Conservation (phyloP, 2,113 vertebrate species). For the Percopsis transmontana region DNA sequence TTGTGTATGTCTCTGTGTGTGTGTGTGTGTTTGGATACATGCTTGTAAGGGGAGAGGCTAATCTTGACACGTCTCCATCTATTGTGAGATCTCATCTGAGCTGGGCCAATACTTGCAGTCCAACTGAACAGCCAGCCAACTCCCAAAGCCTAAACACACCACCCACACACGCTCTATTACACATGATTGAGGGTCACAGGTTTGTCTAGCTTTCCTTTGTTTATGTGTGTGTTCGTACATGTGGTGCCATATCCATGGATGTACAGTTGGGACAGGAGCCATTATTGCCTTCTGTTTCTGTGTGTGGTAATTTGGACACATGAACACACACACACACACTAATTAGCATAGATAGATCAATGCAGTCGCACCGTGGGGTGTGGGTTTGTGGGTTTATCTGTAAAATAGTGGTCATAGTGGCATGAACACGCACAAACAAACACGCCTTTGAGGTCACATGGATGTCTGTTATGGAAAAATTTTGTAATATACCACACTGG, state of each 20-base stretch:
- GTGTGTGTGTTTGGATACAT: slow-evolving; percentile 15
- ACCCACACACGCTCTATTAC: slow-evolving; percentile 11
- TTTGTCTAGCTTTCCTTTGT: slow-evolving; percentile 6
- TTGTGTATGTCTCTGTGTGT: slow-evolving; percentile 7
- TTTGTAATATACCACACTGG: too few relatives aligned
- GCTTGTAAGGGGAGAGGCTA: slow-evolving; percentile 26
- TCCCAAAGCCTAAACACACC: not conserved
- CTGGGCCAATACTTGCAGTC: slow-evolving; percentile 23
- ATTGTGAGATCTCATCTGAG: slow-evolving; percentile 34
- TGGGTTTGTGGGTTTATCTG: not conserved
- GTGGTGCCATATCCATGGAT: slow-evolving; percentile 3
- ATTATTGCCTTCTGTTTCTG: slow-evolving; percentile 12
- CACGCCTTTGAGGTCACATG: not conserved
- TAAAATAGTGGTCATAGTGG: not conserved
- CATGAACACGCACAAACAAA: not conserved
- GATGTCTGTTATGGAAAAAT: too few relatives aligned
- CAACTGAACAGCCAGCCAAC: slow-evolving; percentile 15
- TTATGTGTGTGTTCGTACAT: not conserved
- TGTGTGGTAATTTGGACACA: slow-evolving; percentile 1
- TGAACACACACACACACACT: not conserved
- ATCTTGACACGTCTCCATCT: slow-evolving; percentile 38
- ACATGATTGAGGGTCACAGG: slow-evolving; percentile 9
- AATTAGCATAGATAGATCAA: slow-evolving; percentile 16
- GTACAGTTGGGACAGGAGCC: not conserved
- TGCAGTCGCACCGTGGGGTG: not conserved